Evolutionary conservation across 2,888 invertebrate species (phyloP), one percentile per base, ranked within the genome.

Genomic region (Xanthorhoe designata): DNA sequence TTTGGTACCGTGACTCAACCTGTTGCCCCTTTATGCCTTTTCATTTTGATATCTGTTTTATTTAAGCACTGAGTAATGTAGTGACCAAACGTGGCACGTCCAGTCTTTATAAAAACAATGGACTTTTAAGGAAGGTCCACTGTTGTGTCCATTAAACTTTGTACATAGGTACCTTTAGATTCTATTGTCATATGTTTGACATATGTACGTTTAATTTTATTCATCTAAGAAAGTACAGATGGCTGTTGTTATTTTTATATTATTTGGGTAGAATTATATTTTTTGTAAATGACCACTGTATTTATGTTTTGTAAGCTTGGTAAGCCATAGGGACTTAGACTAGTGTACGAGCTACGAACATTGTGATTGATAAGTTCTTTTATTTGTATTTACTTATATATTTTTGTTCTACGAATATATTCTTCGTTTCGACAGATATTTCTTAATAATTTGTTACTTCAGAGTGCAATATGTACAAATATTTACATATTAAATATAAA

Each of bases 401-500:
- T 85, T 61, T 85, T 84, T 81, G 87, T 89, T 88, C 89, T 82
- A 82, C 87, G 85, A 87, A 86, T 88, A 84, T 87, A 86, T 86
- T 88, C 84, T 91, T 89, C 88, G 86, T 89, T 90, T 90, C 84
- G 87, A 89, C 87, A 88, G 82, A 88, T 87, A 82, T 88, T 86
- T 88, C 86, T 88, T 87, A 90, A 89, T 87, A 87, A 88, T 89
- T 92, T 90, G 91, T 93, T 92, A 92, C 89, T 92, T 93, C 92
- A 94, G 95, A 95, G 95, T 95, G 95, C 95, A 95, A 95, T 95
- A 95, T 95, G 95, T 95, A 95, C 95, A 95, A 95, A 95, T 95
- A 95, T 95, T 95, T 93, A 92, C 92, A 92, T 91, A 87, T 86
- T 83, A 94, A 90, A 89, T 90, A 90, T 91, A 87, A 88, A 86